Percentiles rank a stretch among this genome's conserved stretches.
Evolutionary conservation across 2,113 vertebrate genomes (phyloP).

Genomic region (Grus americana): DNA sequence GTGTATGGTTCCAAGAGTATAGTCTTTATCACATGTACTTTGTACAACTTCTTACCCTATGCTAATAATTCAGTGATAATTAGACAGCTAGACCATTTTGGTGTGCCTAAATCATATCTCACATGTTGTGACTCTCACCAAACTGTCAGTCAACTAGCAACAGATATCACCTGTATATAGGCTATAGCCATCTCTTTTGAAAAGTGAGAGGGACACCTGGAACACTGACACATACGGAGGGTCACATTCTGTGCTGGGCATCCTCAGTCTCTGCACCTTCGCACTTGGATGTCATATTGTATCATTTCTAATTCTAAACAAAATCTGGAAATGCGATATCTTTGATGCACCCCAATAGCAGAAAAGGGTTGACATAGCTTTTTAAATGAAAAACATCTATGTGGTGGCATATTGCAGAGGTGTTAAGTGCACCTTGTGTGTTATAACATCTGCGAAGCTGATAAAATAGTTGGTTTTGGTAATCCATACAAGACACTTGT

Average conservation of each 20-base stretch:
- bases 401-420: neutral
- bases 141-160: neutral
- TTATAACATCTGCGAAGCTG: neutral
- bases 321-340: neutral
- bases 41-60: neutral
- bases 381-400: neutral
- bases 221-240: neutral
- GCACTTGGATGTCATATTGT: neutral
- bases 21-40: slow-evolving; percentile 17
- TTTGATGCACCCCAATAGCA: neutral
- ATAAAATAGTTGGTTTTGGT: neutral
- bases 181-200: neutral
- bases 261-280: neutral
- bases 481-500: neutral
- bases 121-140: neutral
- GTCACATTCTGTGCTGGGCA: neutral
- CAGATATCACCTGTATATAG: rapidly evolving
- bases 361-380: neutral
- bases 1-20: slow-evolving; percentile 11
- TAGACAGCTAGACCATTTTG: neutral
- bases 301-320: neutral
- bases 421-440: neutral
- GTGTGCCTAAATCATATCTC: neutral
- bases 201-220: neutral
- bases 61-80: neutral